A percentile compares a stretch with the other conserved stretches of the same genome.
These are phyloP conservation scores for Novumbra hubbsi DNA, from an alignment of 2,797 vertebrate genomes.

Conservation along the genomic window DNA sequence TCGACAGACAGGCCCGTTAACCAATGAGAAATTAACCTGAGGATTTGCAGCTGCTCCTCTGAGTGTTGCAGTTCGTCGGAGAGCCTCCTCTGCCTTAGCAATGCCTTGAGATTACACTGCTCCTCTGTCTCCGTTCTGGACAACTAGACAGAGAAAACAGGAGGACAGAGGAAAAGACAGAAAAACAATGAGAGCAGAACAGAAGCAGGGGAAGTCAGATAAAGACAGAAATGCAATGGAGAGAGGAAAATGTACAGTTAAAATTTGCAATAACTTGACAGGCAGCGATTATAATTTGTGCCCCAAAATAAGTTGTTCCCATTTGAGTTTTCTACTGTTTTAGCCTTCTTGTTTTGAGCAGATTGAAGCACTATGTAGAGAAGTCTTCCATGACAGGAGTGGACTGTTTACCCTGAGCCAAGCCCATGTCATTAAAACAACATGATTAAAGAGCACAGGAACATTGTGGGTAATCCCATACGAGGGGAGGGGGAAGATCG, in stretches of 20 bases:
- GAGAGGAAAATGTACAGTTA: no score
- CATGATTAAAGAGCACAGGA: constrained; percentile 31
- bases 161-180: background rate
- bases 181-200: background rate
- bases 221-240: background rate
- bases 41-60: constrained; percentile 86
- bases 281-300: background rate
- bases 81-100: constrained; percentile 86
- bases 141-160: constrained; percentile 65
- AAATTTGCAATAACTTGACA: no score
- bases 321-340: constrained; percentile 4
- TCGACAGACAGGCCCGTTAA: constrained; percentile 9
- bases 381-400: background rate
- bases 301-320: background rate
- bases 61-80: constrained; percentile 87
- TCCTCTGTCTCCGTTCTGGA: constrained; percentile 67
- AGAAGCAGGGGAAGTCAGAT: background rate
- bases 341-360: constrained; percentile 18
- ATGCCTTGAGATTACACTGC: constrained; percentile 83
- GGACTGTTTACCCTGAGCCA: constrained; percentile 13
- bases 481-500: constrained; percentile 39
- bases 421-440: constrained; percentile 33
- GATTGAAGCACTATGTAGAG: background rate
- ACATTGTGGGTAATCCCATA: constrained; percentile 40
- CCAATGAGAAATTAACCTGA: constrained; percentile 76